Evolutionary conservation across 1,140 invertebrate species (phyloP).

Genomic region (Brevipalpus yothersi): DNA sequence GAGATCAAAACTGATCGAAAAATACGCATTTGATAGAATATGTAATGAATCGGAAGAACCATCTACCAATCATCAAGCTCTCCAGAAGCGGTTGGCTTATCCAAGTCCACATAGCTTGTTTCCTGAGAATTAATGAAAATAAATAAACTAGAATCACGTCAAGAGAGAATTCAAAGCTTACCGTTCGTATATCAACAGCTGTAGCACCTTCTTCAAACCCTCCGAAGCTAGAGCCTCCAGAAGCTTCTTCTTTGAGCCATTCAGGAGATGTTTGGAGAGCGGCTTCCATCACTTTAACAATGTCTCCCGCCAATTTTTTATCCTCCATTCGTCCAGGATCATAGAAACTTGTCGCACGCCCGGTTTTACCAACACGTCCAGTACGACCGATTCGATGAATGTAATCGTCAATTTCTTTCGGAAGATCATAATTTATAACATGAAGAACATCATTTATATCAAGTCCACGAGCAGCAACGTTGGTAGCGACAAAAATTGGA

Average conservation of each 20-base stretch:
- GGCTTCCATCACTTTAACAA: slow-evolving; percentile 39
- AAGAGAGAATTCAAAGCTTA: too few relatives aligned
- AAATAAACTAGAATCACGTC: not conserved
- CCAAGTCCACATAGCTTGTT: not conserved
- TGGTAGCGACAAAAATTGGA: slow-evolving; percentile 63
- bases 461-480: slow-evolving; percentile 63
- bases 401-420: slow-evolving; percentile 85
- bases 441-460: slow-evolving; percentile 83
- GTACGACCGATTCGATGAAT: slow-evolving; percentile 92
- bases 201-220: not conserved
- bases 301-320: slow-evolving; percentile 27
- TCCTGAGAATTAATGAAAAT: not conserved
- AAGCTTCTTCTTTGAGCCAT: not conserved
- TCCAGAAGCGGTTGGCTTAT: not conserved
- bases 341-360: slow-evolving; percentile 91
- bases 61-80: not conserved
- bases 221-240: not conserved
- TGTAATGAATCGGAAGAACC: too few relatives aligned
- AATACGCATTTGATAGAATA: too few relatives aligned
- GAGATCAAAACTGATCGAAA: too few relatives aligned
- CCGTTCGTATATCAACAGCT: not conserved
- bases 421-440: slow-evolving; percentile 89
- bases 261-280: slow-evolving; percentile 19
- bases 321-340: slow-evolving; percentile 34
- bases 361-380: slow-evolving; percentile 36